These are phyloP conservation scores for Petrocephalus zakoni DNA, from an alignment of 2,113 vertebrate genomes.

Conservation along the genomic window DNA sequence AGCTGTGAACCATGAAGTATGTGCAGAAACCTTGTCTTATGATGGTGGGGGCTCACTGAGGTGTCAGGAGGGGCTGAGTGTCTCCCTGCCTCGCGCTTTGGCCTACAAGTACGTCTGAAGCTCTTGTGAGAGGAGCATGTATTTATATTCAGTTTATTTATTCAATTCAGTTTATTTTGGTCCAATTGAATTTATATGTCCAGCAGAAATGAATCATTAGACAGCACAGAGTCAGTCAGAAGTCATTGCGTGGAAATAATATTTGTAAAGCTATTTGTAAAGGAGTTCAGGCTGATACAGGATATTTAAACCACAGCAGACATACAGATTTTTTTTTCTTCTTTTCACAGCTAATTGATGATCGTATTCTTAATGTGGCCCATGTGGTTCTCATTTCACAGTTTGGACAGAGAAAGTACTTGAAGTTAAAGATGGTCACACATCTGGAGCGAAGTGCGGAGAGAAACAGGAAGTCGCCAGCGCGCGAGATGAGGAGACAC, in stretches of 20 bases:
- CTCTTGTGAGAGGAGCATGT: neutral
- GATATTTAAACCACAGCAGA: neutral
- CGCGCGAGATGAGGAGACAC: neutral
- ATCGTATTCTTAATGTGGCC: neutral
- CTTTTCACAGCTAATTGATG: neutral
- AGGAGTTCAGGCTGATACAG: neutral
- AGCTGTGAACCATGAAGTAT: constrained; percentile 21
- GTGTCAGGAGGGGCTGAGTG: neutral
- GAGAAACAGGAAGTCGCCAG: neutral
- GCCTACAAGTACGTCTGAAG: neutral
- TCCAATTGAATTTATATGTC: neutral
- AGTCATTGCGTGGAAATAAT: neutral
- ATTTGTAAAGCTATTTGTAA: neutral
- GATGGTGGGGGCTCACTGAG: neutral
- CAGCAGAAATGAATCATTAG: neutral
- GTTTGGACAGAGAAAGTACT: neutral
- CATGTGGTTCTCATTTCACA: neutral
- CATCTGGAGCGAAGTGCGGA: neutral
- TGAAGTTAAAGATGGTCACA: neutral
- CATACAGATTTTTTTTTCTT: neutral
- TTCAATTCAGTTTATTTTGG: no score
- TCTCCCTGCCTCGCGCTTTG: neutral
- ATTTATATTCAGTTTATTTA: no score
- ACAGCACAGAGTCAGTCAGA: neutral
- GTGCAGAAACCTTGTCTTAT: constrained; percentile 5